phyloP scores from a whole-genome alignment of 2,797 vertebrate species.

The Sebastes kiyomatsui region DNA sequence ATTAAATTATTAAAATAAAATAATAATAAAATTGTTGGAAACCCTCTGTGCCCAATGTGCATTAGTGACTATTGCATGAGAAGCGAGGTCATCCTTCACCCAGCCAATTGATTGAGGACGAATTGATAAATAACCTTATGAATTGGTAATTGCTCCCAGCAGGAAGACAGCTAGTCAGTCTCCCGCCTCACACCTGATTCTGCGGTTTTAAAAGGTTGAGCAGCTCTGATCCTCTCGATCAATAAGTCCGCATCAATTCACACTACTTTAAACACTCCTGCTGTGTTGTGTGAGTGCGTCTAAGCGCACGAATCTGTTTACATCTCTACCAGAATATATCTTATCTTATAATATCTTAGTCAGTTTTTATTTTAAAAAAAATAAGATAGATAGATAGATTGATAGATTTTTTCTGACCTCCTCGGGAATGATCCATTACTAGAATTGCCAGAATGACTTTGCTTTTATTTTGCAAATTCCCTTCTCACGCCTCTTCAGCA shows the following conservation, averaged over 20 bases:
- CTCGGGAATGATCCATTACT: slow-evolving; percentile 25
- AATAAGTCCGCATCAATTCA: slow-evolving; percentile 37
- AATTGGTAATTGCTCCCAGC: slow-evolving; percentile 27
- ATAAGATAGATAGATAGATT: slow-evolving; percentile 42
- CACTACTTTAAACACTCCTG: slow-evolving; percentile 25
- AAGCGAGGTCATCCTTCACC: neutral
- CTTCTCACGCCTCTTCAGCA: slow-evolving; percentile 45
- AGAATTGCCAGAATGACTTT: slow-evolving; percentile 17
- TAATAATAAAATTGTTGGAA: neutral
- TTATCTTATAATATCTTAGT: rapidly evolving
- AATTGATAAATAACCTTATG: slow-evolving; percentile 39
- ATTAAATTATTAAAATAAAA: neutral
- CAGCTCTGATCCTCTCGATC: slow-evolving; percentile 42
- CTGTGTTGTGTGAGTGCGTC: neutral
- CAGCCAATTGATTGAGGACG: slow-evolving; percentile 20
- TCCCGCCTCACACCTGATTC: slow-evolving; percentile 41
- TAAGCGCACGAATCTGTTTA: neutral
- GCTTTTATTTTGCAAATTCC: slow-evolving; percentile 68
- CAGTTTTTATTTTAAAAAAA: neutral
- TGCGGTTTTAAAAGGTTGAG: slow-evolving; percentile 45
- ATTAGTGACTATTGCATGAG: neutral
- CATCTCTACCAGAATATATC: neutral
- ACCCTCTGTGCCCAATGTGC: neutral
- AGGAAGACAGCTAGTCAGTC: slow-evolving; percentile 13
- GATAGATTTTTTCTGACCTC: slow-evolving; percentile 10